phyloP scores from a whole-genome alignment of 2,888 invertebrate genomes.

The Hydriomena furcata region DNA sequence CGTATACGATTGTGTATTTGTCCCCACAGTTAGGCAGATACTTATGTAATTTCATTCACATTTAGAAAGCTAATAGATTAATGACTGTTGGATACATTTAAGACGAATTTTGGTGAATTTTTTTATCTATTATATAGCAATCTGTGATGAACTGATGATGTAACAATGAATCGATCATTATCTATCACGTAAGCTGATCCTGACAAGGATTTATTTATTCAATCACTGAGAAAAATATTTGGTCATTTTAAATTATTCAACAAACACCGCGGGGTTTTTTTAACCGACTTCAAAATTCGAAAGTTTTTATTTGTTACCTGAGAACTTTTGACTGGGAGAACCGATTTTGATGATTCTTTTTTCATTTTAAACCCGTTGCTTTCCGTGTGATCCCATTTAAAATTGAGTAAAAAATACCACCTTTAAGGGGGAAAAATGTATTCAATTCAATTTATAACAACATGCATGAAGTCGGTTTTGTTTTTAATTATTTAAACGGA shows the following conservation, averaged over 20 bases:
- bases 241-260: neutral
- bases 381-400: no score
- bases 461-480: no score
- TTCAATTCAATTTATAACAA: no score
- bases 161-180: slow-evolving; percentile 32
- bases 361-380: no score
- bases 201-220: slow-evolving; percentile 7
- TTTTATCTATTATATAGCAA: slow-evolving; percentile 42
- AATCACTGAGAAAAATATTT: neutral
- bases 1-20: slow-evolving; percentile 43
- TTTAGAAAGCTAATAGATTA: slow-evolving; percentile 53
- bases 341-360: no score
- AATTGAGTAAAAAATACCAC: no score
- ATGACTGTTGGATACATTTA: slow-evolving; percentile 46
- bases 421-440: no score
- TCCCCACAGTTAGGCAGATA: slow-evolving; percentile 30
- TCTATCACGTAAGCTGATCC: slow-evolving; percentile 9
- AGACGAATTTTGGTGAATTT: slow-evolving; percentile 45
- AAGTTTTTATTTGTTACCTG: no score
- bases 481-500: no score
- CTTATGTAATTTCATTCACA: slow-evolving; percentile 46
- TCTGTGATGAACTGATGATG: slow-evolving; percentile 39
- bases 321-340: no score
- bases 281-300: no score
- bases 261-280: neutral